Evolutionary conservation across 2,888 invertebrate genomes (phyloP).

Genomic region (Phengaris arion): DNA sequence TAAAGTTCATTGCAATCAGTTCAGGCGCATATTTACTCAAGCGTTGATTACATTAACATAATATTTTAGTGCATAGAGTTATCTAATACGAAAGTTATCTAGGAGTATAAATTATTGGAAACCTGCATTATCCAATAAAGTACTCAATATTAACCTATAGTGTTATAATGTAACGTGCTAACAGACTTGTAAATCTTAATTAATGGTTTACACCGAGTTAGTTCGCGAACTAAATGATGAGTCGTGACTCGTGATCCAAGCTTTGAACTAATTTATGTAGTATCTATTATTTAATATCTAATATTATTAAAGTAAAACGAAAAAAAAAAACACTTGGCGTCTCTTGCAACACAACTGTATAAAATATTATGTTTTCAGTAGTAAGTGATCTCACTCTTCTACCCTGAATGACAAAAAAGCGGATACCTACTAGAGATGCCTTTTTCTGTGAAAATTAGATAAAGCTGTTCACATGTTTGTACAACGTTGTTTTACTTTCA

Average conservation of each 20-base stretch:
- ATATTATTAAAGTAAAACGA: no score
- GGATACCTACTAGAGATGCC: no score
- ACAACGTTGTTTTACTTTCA: no score
- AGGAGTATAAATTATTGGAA: neutral
- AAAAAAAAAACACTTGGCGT: no score
- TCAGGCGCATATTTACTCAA: neutral
- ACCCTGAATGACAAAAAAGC: no score
- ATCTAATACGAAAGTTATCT: neutral
- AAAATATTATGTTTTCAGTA: no score
- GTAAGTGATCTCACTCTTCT: no score
- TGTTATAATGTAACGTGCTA: conserved; percentile 1
- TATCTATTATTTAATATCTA: no score
- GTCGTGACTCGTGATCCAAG: neutral
- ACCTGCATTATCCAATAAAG: neutral
- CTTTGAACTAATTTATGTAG: no score
- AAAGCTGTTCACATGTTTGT: no score
- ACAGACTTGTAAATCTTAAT: conserved; percentile 31
- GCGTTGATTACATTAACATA: neutral
- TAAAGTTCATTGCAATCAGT: conserved; percentile 2
- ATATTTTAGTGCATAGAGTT: neutral
- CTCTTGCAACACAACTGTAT: no score
- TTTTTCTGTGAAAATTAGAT: no score
- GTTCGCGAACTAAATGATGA: neutral
- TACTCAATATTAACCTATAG: conserved; percentile 29
- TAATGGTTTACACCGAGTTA: conserved; percentile 27